A percentile compares a stretch with the other conserved stretches of the same genome.
Conservation (phyloP, 53 echinoderm and acorn worm species). For the Actinopyga echinites region DNA sequence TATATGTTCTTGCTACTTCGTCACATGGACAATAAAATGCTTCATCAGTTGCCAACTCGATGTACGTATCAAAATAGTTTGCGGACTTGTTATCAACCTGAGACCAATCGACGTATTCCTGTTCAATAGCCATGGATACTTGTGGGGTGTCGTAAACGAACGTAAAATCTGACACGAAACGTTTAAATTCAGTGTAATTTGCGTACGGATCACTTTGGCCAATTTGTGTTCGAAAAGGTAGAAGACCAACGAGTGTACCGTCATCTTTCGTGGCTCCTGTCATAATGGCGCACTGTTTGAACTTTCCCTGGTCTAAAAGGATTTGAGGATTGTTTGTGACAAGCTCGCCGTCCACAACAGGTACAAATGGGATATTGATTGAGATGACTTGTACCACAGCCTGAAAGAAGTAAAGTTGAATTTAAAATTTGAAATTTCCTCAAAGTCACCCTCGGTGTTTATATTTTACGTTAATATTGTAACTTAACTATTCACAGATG, state of each 20-base stretch:
- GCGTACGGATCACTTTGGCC: slow-evolving; percentile 9
- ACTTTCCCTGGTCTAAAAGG: slow-evolving; percentile 47
- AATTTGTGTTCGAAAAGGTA: slow-evolving; percentile 34
- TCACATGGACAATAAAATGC: slow-evolving; percentile 59
- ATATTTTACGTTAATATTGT: too few species aligned
- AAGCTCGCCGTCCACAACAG: slow-evolving; percentile 56
- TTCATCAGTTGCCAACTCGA: slow-evolving; percentile 51
- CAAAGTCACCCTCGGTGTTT: too few species aligned
- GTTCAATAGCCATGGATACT: slow-evolving; percentile 46
- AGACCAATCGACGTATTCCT: slow-evolving; percentile 69
- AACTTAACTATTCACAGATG: too few species aligned
- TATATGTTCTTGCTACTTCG: slow-evolving; percentile 37
- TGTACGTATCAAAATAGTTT: slow-evolving; percentile 59
- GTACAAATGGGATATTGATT: slow-evolving; percentile 57
- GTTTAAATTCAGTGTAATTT: slow-evolving; percentile 28
- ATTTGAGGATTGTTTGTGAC: slow-evolving; percentile 44
- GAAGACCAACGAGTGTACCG: slow-evolving; percentile 41
- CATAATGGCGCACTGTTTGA: slow-evolving; percentile 59
- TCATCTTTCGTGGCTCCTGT: slow-evolving; percentile 61
- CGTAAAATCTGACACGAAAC: slow-evolving; percentile 4
- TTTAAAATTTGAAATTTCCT: too few species aligned
- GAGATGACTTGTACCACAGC: slow-evolving; percentile 6
- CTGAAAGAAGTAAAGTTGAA: too few species aligned
- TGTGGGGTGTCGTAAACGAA: slow-evolving; percentile 40
- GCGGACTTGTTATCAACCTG: slow-evolving; percentile 47